A percentile compares a stretch with the other conserved stretches of the same genome.
Evolutionary conservation across 2,888 invertebrate genomes (phyloP).

Genomic region (Urechis unicinctus): DNA sequence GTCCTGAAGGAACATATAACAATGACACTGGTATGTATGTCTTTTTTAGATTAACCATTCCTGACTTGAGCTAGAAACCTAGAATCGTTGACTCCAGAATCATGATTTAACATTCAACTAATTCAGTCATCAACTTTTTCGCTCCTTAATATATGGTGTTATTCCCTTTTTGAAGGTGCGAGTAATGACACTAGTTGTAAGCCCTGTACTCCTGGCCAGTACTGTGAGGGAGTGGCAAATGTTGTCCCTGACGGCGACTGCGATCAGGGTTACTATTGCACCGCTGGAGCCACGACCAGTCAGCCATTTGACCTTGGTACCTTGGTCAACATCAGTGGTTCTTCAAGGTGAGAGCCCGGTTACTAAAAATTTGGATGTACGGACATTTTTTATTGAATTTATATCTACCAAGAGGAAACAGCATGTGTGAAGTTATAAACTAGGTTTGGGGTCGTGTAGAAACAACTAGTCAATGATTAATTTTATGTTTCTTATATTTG

Average conservation of each 20-base stretch:
- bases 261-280: conserved; percentile 42
- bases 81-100: no score
- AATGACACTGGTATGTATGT: conserved; percentile 34
- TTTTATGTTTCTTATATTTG: no score
- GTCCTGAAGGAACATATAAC: conserved; percentile 43
- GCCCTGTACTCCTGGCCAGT: conserved; percentile 39
- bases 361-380: background rate
- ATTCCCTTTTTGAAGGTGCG: conserved; percentile 24
- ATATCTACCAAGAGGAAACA: no score
- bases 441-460: no score
- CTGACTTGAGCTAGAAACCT: no score
- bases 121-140: no score
- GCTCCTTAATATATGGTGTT: background rate
- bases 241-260: conserved; percentile 35
- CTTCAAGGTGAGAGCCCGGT: background rate
- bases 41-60: background rate
- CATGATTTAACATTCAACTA: no score
- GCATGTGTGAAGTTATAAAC: no score
- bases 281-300: conserved; percentile 30
- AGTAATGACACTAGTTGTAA: conserved; percentile 30
- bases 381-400: background rate
- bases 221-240: conserved; percentile 41
- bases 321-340: conserved; percentile 18
- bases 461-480: no score
- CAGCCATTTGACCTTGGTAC: conserved; percentile 39